Percentiles rank a stretch among this genome's conserved stretches.
phyloP scores from a whole-genome alignment of 2,888 invertebrate species.

The Liopterus haemorrhoidalis region DNA sequence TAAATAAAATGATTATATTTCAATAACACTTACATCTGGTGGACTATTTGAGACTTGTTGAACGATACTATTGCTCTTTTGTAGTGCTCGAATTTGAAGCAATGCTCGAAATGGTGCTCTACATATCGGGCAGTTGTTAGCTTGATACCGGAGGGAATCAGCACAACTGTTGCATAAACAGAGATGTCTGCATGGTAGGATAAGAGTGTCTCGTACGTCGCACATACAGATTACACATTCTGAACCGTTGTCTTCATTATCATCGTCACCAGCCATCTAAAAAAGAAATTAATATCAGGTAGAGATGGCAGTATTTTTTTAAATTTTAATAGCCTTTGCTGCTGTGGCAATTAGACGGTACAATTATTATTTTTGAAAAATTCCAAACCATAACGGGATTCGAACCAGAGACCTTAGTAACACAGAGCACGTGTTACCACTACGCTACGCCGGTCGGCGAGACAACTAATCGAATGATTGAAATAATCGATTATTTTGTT shows the following conservation, averaged over 20 bases:
- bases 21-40: conserved; percentile 57
- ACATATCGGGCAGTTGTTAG: conserved; percentile 98
- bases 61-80: conserved; percentile 57
- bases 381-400: too few relatives aligned
- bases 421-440: too few relatives aligned
- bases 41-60: conserved; percentile 52
- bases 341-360: too few relatives aligned
- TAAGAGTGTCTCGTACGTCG: conserved; percentile 93
- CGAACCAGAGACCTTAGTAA: too few relatives aligned
- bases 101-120: conserved; percentile 97
- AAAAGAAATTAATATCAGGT: conserved; percentile 16
- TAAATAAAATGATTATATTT: too few relatives aligned
- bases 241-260: conserved; percentile 88
- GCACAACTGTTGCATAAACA: conserved; percentile 97
- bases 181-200: conserved; percentile 93
- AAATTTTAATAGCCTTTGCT: too few relatives aligned
- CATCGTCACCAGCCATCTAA: conserved; percentile 60
- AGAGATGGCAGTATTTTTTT: too few relatives aligned
- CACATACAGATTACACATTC: conserved; percentile 99
- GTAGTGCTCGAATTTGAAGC: conserved; percentile 89
- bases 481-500: too few relatives aligned
- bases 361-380: too few relatives aligned
- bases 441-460: too few relatives aligned
- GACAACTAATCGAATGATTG: too few relatives aligned
- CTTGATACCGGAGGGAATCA: conserved; percentile 92